Evolutionary conservation across 2,797 vertebrate species (phyloP), one percentile per base, ranked within the genome.

Genomic region (Tachyglossus aculeatus): DNA sequence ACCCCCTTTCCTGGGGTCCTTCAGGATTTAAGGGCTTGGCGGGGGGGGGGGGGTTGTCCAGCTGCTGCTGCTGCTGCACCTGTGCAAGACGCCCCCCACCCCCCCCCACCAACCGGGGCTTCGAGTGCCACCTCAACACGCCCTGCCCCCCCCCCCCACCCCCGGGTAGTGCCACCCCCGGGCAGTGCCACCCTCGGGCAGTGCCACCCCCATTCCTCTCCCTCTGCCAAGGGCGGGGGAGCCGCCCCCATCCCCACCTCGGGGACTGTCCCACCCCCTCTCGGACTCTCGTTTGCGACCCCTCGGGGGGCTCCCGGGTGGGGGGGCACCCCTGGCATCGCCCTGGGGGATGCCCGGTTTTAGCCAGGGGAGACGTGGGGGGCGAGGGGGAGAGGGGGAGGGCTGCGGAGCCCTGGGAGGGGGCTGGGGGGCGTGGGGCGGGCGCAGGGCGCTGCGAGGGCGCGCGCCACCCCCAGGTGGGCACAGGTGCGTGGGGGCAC

Each of bases 171-270:
- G 5, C 31, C 10, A 27, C 44, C 25, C 33, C 22, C 32, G 9
- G 27, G 7, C 3, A 1, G 4, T n/a, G n/a, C n/a, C n/a, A n/a
- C n/a, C n/a, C n/a, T n/a, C n/a, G 0, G 5, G 13, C 47, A 18
- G 1, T 2, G 5, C 21, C 4, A 5, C 14, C 14, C 8, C 12
- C 5, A 1, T 5, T 12, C n/a, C 10, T 21, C 36, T 4, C 7
- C 7, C 0, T 5, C 14, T 1, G 5, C 4, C 10, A 14, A 61
- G n/a, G 34, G 11, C 12, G 12, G 6, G 21, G 43, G n/a, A 47
- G 13, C 48, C 22, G 48, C 24, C 13, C 15, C 47, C 14, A 7
- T 19, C 22, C 12, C 2, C 11, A 25, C 18, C 7, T 25, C 52
- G 3, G 5, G 48, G 31, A 33, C 55, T 47, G 37, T n/a, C n/a